Base-by-base conservation (phyloP, 2,888 invertebrate genomes). In the Amblyteles armatorius region DNA sequence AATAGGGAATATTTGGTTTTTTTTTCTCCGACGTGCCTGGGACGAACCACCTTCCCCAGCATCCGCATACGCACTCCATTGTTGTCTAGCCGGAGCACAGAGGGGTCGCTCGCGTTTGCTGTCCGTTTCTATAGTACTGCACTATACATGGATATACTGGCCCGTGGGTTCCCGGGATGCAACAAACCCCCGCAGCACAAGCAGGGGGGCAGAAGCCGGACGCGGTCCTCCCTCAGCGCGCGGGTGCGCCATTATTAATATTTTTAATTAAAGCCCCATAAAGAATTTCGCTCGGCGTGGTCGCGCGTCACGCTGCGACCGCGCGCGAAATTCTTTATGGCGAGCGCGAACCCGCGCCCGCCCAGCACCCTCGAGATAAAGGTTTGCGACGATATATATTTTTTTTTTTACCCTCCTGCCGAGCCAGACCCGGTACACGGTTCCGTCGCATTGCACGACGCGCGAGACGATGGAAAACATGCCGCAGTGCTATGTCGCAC, bases 231-330 rank as follows among this genome's bases (percentile, higher is more conserved):
- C 69, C 67, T 57, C 60, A 44, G 73, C 69, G 82, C 83, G 85
- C 79, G 80, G 79, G 77, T 81, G 79, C 88, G 87, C 90, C 89
- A 89, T 91, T 91, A 91, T 91, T 91, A 92, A 91, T 91, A 92
- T 91, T 92, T 92, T 92, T 92, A 91, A 92, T 92, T 91, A 92
- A 92, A 92, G 88, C 89, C 86, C 87, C 88, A 89, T 89, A 90
- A 91, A 91, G 91, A 88, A 85, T 85, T 83, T 83, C 80, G 84
- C 80, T 73, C 82, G 74, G 84, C 83, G 84, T 69, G 79, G 78
- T 67, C 82, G 71, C 80, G 84, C 84, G 79, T 86, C 84, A 82
- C 76, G 81, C 73, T 78, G 80, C 67, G 85, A 79, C 85, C 85
- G 83, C 82, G 84, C 67, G 82, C 82, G 83, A 85, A 85, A 85